These are phyloP conservation scores for Apaloderma vittatum DNA, from an alignment of 2,113 vertebrate species.

Conservation along the genomic window DNA sequence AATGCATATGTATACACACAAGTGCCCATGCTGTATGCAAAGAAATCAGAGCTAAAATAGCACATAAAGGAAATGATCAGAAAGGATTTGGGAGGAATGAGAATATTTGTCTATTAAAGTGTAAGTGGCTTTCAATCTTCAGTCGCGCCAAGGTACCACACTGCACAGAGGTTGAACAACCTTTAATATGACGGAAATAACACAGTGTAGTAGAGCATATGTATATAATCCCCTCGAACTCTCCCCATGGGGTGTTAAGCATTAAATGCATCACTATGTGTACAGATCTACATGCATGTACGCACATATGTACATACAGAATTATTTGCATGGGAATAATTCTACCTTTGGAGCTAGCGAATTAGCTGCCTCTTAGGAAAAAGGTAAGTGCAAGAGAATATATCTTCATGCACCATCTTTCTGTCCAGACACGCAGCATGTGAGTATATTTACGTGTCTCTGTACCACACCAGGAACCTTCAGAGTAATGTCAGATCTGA, in stretches of 20 bases:
- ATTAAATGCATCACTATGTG: not conserved
- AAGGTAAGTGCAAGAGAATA: not conserved
- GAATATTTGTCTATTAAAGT: not conserved
- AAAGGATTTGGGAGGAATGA: not conserved
- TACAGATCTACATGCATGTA: not conserved
- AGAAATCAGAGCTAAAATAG: not conserved
- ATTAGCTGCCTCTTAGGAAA: not conserved
- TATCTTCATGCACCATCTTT: not conserved
- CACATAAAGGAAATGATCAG: not conserved
- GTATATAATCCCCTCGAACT: accelerated
- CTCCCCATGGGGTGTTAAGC: not conserved
- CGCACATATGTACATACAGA: no score
- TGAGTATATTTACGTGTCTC: accelerated
- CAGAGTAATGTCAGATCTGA: not conserved
- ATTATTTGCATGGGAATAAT: not conserved
- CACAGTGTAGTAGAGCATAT: accelerated
- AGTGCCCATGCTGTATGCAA: not conserved
- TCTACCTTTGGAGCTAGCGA: not conserved
- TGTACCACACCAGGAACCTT: accelerated
- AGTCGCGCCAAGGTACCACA: not conserved
- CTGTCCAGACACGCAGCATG: accelerated
- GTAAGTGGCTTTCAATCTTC: not conserved
- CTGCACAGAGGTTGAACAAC: not conserved
- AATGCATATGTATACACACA: accelerated
- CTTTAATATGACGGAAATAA: not conserved